These are phyloP conservation scores for Microctonus brassicae DNA, from an alignment of 2,888 invertebrate species.

Conservation along the genomic window DNA sequence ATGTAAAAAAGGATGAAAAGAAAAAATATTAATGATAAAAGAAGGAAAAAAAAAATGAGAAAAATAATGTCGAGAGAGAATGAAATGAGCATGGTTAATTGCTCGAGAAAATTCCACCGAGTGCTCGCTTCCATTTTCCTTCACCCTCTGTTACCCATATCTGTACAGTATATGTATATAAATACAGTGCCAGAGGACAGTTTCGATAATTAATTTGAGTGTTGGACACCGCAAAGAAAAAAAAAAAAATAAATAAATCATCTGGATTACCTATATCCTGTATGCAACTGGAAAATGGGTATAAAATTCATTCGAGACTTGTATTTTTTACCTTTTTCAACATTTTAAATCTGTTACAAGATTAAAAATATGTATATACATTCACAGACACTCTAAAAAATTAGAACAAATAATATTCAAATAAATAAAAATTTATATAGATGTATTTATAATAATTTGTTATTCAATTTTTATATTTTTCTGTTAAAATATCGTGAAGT, in stretches of 20 bases:
- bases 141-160: background rate
- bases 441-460: too few species aligned
- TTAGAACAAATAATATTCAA: too few species aligned
- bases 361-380: too few species aligned
- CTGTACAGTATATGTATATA: background rate
- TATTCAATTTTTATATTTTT: background rate
- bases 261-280: too few species aligned
- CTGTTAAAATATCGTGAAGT: background rate
- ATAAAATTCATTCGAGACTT: too few species aligned
- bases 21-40: background rate
- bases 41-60: background rate
- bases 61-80: constrained; percentile 11
- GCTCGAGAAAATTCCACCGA: constrained; percentile 20
- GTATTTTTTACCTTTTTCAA: too few species aligned
- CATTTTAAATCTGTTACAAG: too few species aligned
- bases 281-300: too few species aligned
- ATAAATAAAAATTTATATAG: too few species aligned
- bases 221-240: background rate
- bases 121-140: background rate
- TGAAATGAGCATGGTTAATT: constrained; percentile 25
- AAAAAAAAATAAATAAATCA: too few species aligned
- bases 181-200: background rate
- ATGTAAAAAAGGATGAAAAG: constrained; percentile 2
- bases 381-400: too few species aligned
- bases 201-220: constrained; percentile 22